Conservation (phyloP, 2,888 invertebrate species). For the Cheilosia urbana region DNA sequence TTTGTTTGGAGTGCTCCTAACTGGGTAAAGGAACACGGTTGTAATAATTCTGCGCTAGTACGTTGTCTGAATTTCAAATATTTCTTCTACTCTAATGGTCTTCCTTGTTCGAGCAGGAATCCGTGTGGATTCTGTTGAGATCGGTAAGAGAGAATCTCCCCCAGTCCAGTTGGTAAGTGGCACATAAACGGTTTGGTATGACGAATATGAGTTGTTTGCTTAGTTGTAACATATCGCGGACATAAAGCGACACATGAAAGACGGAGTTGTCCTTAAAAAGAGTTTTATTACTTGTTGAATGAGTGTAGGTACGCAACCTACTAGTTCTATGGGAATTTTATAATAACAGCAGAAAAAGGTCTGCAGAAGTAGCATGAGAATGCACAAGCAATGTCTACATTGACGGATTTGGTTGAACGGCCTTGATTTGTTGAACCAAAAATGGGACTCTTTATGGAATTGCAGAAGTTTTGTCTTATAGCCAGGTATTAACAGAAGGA, state of each 20-base stretch:
- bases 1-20: conserved; percentile 31
- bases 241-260: conserved; percentile 30
- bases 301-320: too few relatives aligned
- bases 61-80: conserved; percentile 38
- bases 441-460: too few relatives aligned
- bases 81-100: conserved; percentile 31
- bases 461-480: too few relatives aligned
- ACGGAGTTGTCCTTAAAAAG: conserved; percentile 18
- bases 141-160: conserved; percentile 10
- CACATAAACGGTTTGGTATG: conserved; percentile 40
- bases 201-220: conserved; percentile 29
- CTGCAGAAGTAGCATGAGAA: too few relatives aligned
- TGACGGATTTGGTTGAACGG: too few relatives aligned
- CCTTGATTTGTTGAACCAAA: too few relatives aligned
- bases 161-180: conserved; percentile 39
- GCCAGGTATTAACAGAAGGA: too few relatives aligned
- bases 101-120: conserved; percentile 46
- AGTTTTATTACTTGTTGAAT: not conserved
- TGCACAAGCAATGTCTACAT: too few relatives aligned
- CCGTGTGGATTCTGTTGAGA: conserved; percentile 24
- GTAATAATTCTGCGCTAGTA: conserved; percentile 35
- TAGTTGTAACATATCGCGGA: conserved; percentile 4
- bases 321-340: too few relatives aligned
- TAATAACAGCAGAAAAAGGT: too few relatives aligned
- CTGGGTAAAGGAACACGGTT: conserved; percentile 18